A percentile compares a stretch with the other conserved stretches of the same genome.
These are phyloP conservation scores for Gnathonemus longibarbis DNA, from an alignment of 2,113 vertebrate genomes.

Conservation along the genomic window DNA sequence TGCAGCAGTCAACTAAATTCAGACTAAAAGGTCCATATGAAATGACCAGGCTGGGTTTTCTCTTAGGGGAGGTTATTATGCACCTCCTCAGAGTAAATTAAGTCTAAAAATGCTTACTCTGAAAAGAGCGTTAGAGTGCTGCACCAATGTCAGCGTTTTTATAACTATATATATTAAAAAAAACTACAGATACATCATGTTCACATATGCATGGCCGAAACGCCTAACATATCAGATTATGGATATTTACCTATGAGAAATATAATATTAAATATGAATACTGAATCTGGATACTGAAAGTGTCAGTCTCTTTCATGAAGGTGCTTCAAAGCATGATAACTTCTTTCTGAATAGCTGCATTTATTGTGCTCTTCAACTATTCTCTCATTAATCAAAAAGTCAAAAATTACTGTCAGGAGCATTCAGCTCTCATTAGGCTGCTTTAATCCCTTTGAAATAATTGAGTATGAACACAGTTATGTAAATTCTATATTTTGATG, in stretches of 20 bases:
- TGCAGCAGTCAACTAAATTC: not conserved
- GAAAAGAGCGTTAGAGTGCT: not conserved
- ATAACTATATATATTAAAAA: not conserved
- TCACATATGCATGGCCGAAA: not conserved
- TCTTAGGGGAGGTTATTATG: not conserved
- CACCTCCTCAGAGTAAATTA: not conserved
- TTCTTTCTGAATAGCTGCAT: not conserved
- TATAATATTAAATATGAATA: not conserved
- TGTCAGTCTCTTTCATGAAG: not conserved
- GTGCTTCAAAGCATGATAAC: not conserved
- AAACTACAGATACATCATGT: not conserved
- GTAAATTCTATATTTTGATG: not conserved
- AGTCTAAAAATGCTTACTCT: not conserved
- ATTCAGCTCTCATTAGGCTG: not conserved
- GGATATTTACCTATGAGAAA: not conserved
- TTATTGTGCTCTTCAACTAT: not conserved
- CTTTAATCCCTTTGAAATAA: not conserved
- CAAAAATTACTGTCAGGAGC: not conserved
- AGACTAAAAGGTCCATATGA: not conserved
- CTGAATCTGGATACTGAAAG: not conserved
- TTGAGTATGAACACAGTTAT: not conserved
- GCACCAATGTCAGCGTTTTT: not conserved
- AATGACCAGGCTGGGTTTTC: not conserved
- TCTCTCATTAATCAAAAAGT: not conserved
- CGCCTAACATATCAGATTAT: not conserved